These are phyloP conservation scores for Lineus longissimus DNA, from an alignment of 1,140 invertebrate species.

Conservation along the genomic window DNA sequence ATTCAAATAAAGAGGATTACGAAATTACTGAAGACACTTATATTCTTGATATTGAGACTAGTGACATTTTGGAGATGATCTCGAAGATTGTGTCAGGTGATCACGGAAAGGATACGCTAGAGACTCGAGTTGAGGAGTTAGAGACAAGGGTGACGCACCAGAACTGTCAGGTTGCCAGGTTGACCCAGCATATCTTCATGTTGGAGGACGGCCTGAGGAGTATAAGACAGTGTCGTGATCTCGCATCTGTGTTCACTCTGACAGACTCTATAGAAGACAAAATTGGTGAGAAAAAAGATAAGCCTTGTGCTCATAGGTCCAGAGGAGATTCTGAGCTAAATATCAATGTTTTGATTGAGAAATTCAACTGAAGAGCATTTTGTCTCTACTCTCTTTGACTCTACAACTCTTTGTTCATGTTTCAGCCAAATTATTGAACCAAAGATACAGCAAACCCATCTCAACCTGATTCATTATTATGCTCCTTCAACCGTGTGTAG, in stretches of 20 bases:
- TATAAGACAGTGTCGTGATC: background rate
- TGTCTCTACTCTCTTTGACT: too few relatives aligned
- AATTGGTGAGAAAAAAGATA: too few relatives aligned
- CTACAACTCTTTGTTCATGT: too few relatives aligned
- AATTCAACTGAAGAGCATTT: too few relatives aligned
- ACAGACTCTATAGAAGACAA: too few relatives aligned
- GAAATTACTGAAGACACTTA: constrained; percentile 17
- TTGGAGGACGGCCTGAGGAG: background rate
- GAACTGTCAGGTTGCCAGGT: constrained; percentile 38
- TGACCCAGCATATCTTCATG: constrained; percentile 13
- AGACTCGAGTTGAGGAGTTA: constrained; percentile 38
- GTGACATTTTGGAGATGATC: constrained; percentile 1
- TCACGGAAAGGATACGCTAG: constrained; percentile 13
- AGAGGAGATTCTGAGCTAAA: too few relatives aligned
- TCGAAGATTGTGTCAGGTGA: background rate
- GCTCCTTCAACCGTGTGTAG: too few relatives aligned
- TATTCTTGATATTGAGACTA: constrained; percentile 21
- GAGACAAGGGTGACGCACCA: constrained; percentile 43
- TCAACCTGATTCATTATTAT: too few relatives aligned
- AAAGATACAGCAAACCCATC: too few relatives aligned
- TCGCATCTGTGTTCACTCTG: background rate
- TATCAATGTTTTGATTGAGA: too few relatives aligned
- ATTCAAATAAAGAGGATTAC: background rate
- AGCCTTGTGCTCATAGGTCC: too few relatives aligned
- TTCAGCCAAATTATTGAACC: too few relatives aligned